These are phyloP conservation scores for Tyrophagus putrescentiae DNA, from an alignment of 1,140 invertebrate species.

Conservation along the genomic window DNA sequence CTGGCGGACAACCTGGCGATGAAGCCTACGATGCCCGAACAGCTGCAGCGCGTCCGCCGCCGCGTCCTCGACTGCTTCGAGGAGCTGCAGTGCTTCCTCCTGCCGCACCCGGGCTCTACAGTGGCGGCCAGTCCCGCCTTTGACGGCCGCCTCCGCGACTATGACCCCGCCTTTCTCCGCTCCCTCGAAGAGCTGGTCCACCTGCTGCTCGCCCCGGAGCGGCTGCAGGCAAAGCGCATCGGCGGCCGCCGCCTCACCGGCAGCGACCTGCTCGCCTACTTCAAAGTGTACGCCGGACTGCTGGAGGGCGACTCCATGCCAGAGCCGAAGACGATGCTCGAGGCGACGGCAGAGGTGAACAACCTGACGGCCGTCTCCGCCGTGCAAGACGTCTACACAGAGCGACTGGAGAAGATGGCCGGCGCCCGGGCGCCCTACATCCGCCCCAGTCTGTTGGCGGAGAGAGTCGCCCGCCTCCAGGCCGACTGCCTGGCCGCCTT, in stretches of 20 bases:
- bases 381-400: slow-evolving; percentile 76
- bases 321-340: slow-evolving; percentile 95
- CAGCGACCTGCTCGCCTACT: slow-evolving; percentile 82
- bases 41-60: slow-evolving; percentile 79
- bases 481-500: slow-evolving; percentile 57
- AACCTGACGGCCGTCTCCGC: slow-evolving; percentile 82
- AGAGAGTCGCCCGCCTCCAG: slow-evolving; percentile 48
- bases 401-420: slow-evolving; percentile 68
- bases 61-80: slow-evolving; percentile 90
- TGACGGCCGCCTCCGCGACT: slow-evolving; percentile 82
- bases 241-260: slow-evolving; percentile 81
- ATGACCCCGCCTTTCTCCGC: slow-evolving; percentile 78
- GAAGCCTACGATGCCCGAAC: slow-evolving; percentile 31
- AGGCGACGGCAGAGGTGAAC: slow-evolving; percentile 95
- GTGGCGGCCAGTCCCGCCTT: slow-evolving; percentile 92
- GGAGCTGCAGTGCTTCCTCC: slow-evolving; percentile 85
- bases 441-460: slow-evolving; percentile 58
- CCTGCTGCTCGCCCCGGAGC: slow-evolving; percentile 67
- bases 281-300: slow-evolving; percentile 45
- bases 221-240: slow-evolving; percentile 88
- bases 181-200: slow-evolving; percentile 72
- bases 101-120: slow-evolving; percentile 92
- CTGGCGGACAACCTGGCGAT: slow-evolving; percentile 56
- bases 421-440: slow-evolving; percentile 79
- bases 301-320: slow-evolving; percentile 42